These are phyloP conservation scores for Echeneis naucrates DNA, from an alignment of 2,797 vertebrate genomes.

Conservation along the genomic window DNA sequence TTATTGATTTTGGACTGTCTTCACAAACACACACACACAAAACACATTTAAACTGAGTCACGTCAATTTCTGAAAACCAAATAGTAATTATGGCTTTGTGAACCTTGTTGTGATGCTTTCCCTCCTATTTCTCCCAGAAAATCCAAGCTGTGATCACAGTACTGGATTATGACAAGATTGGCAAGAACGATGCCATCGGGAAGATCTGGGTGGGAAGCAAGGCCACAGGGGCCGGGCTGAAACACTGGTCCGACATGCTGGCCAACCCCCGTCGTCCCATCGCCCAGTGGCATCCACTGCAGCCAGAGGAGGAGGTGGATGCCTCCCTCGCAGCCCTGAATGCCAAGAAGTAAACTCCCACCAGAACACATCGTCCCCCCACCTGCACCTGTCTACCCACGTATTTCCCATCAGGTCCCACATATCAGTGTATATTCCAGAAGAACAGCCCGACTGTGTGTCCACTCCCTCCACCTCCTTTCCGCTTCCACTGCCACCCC, in stretches of 20 bases:
- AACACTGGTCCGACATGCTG: slow-evolving; percentile 99
- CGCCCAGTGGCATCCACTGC: slow-evolving; percentile 98
- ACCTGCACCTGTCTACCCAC: slow-evolving; percentile 49
- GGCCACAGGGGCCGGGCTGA: slow-evolving; percentile 91
- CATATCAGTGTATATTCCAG: slow-evolving; percentile 72
- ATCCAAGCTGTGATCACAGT: slow-evolving; percentile 97
- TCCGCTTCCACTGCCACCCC: slow-evolving; percentile 49
- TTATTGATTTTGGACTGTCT: neutral
- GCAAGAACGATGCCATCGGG: slow-evolving; percentile 98
- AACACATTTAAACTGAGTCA: no score
- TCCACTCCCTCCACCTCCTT: slow-evolving; percentile 30
- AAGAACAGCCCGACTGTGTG: slow-evolving; percentile 59
- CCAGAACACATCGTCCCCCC: slow-evolving; percentile 45
- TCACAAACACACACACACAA: neutral
- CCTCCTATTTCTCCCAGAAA: slow-evolving; percentile 85
- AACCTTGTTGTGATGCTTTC: slow-evolving; percentile 15
- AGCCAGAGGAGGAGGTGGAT: slow-evolving; percentile 97
- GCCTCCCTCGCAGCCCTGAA: slow-evolving; percentile 87
- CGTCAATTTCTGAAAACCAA: neutral
- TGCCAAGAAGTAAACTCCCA: slow-evolving; percentile 91
- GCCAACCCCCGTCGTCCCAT: slow-evolving; percentile 97
- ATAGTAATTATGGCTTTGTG: neutral
- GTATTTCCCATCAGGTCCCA: slow-evolving; percentile 63
- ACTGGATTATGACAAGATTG: slow-evolving; percentile 98
- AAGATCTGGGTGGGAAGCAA: slow-evolving; percentile 96